These are phyloP conservation scores for Argyrosomus japonicus DNA, from an alignment of 2,113 vertebrate genomes.

Conservation along the genomic window DNA sequence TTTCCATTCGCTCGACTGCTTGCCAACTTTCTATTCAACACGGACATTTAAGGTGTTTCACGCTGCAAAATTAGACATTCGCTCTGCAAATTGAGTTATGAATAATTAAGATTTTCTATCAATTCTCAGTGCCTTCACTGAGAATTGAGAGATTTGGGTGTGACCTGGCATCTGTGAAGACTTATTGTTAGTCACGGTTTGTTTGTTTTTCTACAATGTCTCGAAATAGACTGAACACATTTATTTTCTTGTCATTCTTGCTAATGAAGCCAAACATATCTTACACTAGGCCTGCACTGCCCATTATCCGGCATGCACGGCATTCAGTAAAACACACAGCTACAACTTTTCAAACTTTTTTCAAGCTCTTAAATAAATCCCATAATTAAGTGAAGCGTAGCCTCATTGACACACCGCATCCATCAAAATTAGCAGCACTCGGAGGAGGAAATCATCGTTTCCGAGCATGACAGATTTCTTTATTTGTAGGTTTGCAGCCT, in stretches of 20 bases:
- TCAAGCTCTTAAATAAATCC: neutral
- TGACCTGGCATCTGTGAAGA: slow-evolving; percentile 3
- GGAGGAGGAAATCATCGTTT: slow-evolving; percentile 23
- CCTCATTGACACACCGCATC: neutral
- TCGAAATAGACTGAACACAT: slow-evolving; percentile 37
- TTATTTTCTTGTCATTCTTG: slow-evolving; percentile 33
- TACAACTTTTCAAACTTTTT: neutral
- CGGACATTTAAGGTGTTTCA: neutral
- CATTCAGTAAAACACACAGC: neutral
- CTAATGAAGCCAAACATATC: slow-evolving; percentile 7
- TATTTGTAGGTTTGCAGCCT: slow-evolving; percentile 1
- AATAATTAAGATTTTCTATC: slow-evolving; percentile 11
- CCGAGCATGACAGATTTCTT: slow-evolving; percentile 26
- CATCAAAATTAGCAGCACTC: neutral
- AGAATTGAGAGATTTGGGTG: slow-evolving; percentile 21
- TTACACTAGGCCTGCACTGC: neutral
- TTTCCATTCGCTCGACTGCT: neutral
- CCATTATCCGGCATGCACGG: neutral
- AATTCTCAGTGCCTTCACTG: neutral
- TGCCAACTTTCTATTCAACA: neutral
- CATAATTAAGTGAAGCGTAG: neutral
- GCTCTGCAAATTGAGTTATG: slow-evolving; percentile 1
- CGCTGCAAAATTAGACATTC: neutral
- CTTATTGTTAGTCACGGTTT: slow-evolving; percentile 32
- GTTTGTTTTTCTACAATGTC: slow-evolving; percentile 30